Conservation (phyloP, 30 jellyfish, hydroid and myxozoan genomes). For the Mastigias papua region DNA sequence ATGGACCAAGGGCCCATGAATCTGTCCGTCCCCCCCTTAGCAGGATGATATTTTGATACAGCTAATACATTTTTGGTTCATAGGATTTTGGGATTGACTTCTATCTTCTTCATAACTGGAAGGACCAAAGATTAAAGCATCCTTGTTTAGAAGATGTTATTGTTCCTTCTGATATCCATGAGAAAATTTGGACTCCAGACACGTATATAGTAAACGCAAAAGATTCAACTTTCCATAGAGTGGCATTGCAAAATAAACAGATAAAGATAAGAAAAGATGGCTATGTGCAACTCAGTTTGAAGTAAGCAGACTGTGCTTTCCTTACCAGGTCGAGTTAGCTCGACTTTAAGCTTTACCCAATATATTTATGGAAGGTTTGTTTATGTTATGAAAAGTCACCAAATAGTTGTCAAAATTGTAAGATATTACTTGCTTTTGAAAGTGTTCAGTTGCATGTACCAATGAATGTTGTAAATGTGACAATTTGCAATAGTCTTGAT, state of each 20-base stretch:
- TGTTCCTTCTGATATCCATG: conserved; percentile 57
- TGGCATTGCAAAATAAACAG: conserved; percentile 62
- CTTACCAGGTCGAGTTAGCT: too few relatives aligned
- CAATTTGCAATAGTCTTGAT: too few relatives aligned
- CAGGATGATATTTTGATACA: too few relatives aligned
- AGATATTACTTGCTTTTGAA: too few relatives aligned
- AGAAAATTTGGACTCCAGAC: conserved; percentile 86
- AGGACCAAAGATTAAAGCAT: conserved; percentile 76
- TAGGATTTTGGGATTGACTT: conserved; percentile 84
- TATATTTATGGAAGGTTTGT: too few relatives aligned
- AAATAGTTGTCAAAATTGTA: too few relatives aligned
- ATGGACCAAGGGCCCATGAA: too few relatives aligned
- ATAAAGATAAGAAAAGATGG: conserved; percentile 62
- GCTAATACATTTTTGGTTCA: not conserved
- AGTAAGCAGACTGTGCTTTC: conserved; percentile 42
- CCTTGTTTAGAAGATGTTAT: conserved; percentile 8
- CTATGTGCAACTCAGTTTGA: conserved; percentile 34
- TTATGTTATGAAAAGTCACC: too few relatives aligned
- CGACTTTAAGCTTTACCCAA: too few relatives aligned
- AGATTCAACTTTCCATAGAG: conserved; percentile 61
- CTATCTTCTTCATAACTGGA: conserved; percentile 73
- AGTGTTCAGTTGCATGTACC: too few relatives aligned
- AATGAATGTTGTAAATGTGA: too few relatives aligned
- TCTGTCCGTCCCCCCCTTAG: too few relatives aligned
- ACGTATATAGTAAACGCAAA: conserved; percentile 87